Evolutionary conservation across 2,113 vertebrate species (phyloP), one percentile per base, ranked within the genome.

Genomic region (Petromus typicus): DNA sequence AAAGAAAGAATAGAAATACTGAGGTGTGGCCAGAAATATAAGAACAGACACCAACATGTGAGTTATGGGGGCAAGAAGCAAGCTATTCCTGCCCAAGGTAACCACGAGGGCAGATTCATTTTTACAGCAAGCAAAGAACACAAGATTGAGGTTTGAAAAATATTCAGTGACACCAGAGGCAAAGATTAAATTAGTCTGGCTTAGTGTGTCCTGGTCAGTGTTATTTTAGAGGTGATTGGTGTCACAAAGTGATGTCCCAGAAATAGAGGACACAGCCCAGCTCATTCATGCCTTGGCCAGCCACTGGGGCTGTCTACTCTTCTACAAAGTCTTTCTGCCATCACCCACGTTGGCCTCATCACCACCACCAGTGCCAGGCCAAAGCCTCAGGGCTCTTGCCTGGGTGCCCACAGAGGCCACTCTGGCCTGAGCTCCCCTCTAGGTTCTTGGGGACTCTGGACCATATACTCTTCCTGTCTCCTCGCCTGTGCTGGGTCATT

Each of bases 351-450:
- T 0, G 2, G 4, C n/a, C 57, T 57, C 43, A 25, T 34, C 2
- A 0, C n/a, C 4, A 9, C 0, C 3, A 18, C 30, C 8, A 0
- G 7, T 9, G 1, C 18, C 20, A 13, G 78, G 0, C 34, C 40
- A 3, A 7, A 80, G 64, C 43, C 37, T 30, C 43, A 10, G 20
- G 18, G 40, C 71, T 18, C 48, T 1, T 10, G 34, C 37, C 59
- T 81, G 22, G 6, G 18, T 40, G 17, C 7, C 17, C 40, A 0
- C 54, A 3, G 1, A 7, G 20, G 13, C 54, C 16, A 48, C 57
- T 57, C 59, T 1, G 57, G 7, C 59, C 56, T 5, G 22, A 12
- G 6, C 51, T 64, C 14, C 48, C 27, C 30, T 5, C 45, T 1
- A 2, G 20, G 40, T 22, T 43, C 37, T 57, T 67, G 10, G 13